Conservation (phyloP, 2,888 invertebrate genomes). For the Parnassius orleans region DNA sequence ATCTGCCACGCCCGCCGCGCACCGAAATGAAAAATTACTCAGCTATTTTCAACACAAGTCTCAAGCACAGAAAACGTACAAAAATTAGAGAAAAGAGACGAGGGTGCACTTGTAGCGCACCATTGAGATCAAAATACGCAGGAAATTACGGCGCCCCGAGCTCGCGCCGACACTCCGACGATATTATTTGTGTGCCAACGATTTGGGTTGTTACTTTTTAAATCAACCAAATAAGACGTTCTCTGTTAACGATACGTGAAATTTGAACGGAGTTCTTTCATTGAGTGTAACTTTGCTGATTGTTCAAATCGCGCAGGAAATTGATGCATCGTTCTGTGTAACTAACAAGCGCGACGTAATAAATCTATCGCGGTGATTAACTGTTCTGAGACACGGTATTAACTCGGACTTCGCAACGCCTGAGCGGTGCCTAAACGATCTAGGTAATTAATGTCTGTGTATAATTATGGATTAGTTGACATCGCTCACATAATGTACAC, state of each 20-base stretch:
- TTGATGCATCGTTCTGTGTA: slow-evolving; percentile 24
- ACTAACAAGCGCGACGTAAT: slow-evolving; percentile 22
- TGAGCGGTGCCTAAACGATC: slow-evolving; percentile 24
- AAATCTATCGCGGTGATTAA: slow-evolving; percentile 30
- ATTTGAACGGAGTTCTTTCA: slow-evolving; percentile 31
- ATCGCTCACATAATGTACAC: not conserved
- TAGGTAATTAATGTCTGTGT: slow-evolving; percentile 28
- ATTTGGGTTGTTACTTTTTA: slow-evolving; percentile 73
- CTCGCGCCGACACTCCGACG: slow-evolving; percentile 41
- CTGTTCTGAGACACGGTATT: slow-evolving; percentile 18
- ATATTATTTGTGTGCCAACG: slow-evolving; percentile 74
- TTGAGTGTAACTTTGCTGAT: not conserved
- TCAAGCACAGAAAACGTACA: slow-evolving; percentile 77
- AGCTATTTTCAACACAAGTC: slow-evolving; percentile 77
- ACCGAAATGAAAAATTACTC: slow-evolving; percentile 79
- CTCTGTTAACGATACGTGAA: slow-evolving; percentile 60
- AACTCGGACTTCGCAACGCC: slow-evolving; percentile 16
- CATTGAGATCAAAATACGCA: slow-evolving; percentile 80
- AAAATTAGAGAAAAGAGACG: slow-evolving; percentile 78
- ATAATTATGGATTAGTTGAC: slow-evolving; percentile 26
- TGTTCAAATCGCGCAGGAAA: slow-evolving; percentile 6
- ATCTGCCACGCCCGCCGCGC: slow-evolving; percentile 77
- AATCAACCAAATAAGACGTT: slow-evolving; percentile 69
- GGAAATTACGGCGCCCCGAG: slow-evolving; percentile 75
- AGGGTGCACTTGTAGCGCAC: slow-evolving; percentile 78